These are phyloP conservation scores for Thalpophila matura DNA, from an alignment of 2,888 invertebrate genomes.

Conservation along the genomic window DNA sequence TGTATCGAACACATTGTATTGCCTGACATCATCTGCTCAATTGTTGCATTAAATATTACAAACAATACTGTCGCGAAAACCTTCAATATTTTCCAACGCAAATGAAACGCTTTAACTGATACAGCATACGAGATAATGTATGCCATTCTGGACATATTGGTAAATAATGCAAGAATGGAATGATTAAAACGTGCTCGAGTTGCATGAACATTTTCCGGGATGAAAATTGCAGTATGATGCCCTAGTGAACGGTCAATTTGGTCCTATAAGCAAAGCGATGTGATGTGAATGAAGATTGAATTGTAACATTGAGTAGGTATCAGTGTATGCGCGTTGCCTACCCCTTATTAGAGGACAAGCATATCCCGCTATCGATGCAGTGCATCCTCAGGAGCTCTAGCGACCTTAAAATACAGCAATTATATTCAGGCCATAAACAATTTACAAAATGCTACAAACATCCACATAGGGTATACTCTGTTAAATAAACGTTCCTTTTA, in stretches of 20 bases:
- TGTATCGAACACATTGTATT: background rate
- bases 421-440: background rate
- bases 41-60: slow-evolving; percentile 6
- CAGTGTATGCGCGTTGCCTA: too few species aligned
- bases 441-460: background rate
- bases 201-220: too few species aligned
- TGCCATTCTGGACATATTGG: background rate
- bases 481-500: background rate
- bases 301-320: too few species aligned
- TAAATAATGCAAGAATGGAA: too few species aligned
- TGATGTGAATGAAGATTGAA: too few species aligned
- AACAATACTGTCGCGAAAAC: slow-evolving; percentile 7
- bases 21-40: background rate
- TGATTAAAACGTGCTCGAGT: too few species aligned
- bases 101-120: slow-evolving; percentile 23
- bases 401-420: background rate
- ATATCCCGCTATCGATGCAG: too few species aligned
- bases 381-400: too few species aligned
- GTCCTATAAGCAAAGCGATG: too few species aligned
- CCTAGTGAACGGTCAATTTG: too few species aligned
- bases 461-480: background rate
- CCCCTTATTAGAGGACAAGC: too few species aligned
- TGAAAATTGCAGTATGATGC: too few species aligned
- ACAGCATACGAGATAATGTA: slow-evolving; percentile 13
- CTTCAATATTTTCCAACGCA: slow-evolving; percentile 8